Conservation (phyloP, 2,888 invertebrate species). For the Caenorhabditis panamensis region DNA sequence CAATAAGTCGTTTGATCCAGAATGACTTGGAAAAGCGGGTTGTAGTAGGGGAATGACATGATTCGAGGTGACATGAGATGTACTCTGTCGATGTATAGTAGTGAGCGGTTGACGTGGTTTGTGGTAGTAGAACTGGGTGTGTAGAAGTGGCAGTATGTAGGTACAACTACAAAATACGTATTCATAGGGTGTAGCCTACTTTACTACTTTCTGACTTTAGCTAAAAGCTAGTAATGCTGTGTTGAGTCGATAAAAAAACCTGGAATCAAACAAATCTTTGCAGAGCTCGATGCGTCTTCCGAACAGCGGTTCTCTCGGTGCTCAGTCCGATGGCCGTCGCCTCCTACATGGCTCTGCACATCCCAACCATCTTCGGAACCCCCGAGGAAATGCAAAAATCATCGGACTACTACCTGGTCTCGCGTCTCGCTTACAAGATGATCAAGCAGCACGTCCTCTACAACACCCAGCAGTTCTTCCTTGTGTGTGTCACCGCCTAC, state of each 20-base stretch:
- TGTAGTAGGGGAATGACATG: constrained; percentile 19
- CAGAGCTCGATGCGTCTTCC: constrained; percentile 39
- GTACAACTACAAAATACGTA: constrained; percentile 5
- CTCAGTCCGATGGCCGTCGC: constrained; percentile 48
- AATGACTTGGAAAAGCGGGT: constrained; percentile 9
- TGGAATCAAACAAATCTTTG: no score
- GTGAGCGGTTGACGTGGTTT: constrained; percentile 15
- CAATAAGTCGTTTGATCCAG: constrained; percentile 6
- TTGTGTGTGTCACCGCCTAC: constrained; percentile 55
- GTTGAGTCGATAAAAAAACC: no score
- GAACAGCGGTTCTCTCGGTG: constrained; percentile 33
- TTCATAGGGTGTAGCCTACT: background rate
- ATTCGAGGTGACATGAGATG: constrained; percentile 13
- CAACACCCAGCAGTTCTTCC: constrained; percentile 59
- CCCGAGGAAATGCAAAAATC: background rate
- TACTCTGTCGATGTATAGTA: background rate
- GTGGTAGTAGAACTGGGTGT: constrained; percentile 1
- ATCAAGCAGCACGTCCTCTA: constrained; percentile 47
- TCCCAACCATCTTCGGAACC: constrained; percentile 1
- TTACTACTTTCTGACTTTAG: background rate
- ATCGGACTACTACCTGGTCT: background rate
- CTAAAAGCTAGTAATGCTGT: no score
- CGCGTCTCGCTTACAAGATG: background rate
- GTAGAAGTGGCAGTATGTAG: constrained; percentile 17
- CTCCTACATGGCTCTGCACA: constrained; percentile 7